A percentile compares a stretch with the other conserved stretches of the same genome.
Conservation (phyloP, 2,113 vertebrate genomes). For the Petrocephalus zakoni region DNA sequence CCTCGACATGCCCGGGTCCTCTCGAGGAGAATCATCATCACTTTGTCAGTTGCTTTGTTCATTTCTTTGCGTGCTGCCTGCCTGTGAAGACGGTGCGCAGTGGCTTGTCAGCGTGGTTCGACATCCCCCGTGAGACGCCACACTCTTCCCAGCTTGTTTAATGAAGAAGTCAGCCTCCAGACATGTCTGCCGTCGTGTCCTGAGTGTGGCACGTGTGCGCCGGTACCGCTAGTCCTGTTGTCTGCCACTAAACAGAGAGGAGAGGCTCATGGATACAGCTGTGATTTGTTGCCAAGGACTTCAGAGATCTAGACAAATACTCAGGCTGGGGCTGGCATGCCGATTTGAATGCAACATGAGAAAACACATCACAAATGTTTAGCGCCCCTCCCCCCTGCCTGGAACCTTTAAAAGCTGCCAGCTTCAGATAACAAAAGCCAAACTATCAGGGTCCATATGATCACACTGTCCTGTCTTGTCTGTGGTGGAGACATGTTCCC, state of each 20-base stretch:
- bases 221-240: background rate
- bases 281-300: background rate
- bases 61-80: background rate
- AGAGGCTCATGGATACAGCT: background rate
- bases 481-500: background rate
- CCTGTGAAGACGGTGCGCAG: background rate
- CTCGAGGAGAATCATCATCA: background rate
- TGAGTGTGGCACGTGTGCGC: background rate
- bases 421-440: slow-evolving; percentile 10
- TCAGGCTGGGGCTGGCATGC: background rate
- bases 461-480: background rate
- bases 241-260: background rate
- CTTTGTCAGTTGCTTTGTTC: slow-evolving; percentile 10
- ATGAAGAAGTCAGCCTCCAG: background rate
- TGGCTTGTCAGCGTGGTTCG: background rate
- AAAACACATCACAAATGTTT: background rate
- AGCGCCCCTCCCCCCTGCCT: background rate
- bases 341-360: background rate
- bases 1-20: background rate
- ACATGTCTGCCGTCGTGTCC: background rate
- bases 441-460: slow-evolving; percentile 1
- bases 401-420: background rate
- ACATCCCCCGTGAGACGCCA: background rate
- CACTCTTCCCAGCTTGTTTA: background rate
- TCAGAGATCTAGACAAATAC: background rate